Evolutionary conservation across 2,113 vertebrate species (phyloP).

Genomic region (Rana temporaria): DNA sequence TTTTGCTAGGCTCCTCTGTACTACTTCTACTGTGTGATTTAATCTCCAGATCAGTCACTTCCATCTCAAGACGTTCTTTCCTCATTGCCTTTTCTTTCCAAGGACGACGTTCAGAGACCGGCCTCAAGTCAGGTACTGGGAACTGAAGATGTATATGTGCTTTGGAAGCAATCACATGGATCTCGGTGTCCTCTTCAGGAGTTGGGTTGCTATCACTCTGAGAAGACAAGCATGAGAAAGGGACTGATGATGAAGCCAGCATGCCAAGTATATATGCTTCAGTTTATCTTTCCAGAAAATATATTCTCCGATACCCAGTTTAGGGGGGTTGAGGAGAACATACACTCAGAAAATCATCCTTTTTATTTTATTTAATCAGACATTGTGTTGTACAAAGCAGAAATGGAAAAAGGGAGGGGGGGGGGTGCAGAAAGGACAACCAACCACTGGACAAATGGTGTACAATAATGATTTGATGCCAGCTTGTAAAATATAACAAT

Average conservation of each 20-base stretch:
- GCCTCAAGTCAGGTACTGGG: slow-evolving; percentile 85
- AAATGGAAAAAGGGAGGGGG: no score
- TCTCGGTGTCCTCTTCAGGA: slow-evolving; percentile 57
- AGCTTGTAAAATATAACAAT: no score
- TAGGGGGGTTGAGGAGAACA: no score
- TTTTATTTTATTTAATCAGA: no score
- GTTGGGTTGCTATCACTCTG: slow-evolving; percentile 60
- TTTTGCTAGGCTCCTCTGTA: slow-evolving; percentile 69
- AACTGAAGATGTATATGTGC: slow-evolving; percentile 81
- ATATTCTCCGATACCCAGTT: no score
- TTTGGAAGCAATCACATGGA: slow-evolving; percentile 75
- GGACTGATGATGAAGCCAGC: neutral
- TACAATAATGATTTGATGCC: no score
- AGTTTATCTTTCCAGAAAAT: no score
- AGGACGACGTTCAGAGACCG: slow-evolving; percentile 72
- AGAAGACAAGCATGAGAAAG: neutral
- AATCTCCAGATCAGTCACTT: slow-evolving; percentile 79
- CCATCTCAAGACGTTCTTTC: slow-evolving; percentile 78
- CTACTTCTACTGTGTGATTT: slow-evolving; percentile 74
- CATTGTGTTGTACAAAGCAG: no score
- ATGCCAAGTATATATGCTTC: neutral
- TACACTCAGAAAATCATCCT: no score
- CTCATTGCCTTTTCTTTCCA: slow-evolving; percentile 75
- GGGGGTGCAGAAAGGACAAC: no score
- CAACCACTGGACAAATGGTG: no score